Percentiles rank a stretch among this genome's conserved stretches.
Conservation (phyloP, 2,113 vertebrate genomes). For the Malurus cyaneus region DNA sequence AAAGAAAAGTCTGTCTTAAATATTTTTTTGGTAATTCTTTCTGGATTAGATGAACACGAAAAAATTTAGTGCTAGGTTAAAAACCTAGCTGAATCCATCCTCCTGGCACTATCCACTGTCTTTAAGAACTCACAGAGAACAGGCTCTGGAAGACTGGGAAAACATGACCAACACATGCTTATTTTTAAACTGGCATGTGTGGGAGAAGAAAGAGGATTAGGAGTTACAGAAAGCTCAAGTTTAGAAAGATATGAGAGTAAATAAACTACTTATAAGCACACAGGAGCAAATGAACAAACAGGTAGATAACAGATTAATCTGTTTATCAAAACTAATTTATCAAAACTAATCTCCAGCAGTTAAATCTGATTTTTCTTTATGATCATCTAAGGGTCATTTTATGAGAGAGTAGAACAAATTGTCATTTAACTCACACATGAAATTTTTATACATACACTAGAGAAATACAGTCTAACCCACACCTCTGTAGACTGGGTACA, state of each 20-base stretch:
- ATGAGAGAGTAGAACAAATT: not conserved
- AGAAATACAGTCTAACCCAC: not conserved
- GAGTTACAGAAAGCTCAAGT: not conserved
- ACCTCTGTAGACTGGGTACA: not conserved
- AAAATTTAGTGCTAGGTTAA: not conserved
- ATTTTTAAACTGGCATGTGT: not conserved
- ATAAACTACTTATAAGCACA: not conserved
- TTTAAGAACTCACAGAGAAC: not conserved
- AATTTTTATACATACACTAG: not conserved
- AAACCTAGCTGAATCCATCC: not conserved
- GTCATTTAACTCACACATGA: not conserved
- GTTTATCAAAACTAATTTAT: not conserved
- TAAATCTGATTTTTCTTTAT: not conserved
- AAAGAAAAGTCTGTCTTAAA: not conserved
- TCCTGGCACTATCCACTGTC: not conserved
- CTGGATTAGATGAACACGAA: not conserved
- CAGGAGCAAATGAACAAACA: not conserved
- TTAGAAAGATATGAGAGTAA: not conserved
- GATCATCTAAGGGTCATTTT: not conserved
- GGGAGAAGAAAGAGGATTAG: not conserved
- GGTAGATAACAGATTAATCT: not conserved
- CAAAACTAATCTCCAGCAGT: not conserved
- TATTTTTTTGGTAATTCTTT: not conserved
- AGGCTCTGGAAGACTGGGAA: not conserved
- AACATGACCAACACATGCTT: not conserved